Evolutionary conservation across 2,113 vertebrate genomes (phyloP), one percentile per base, ranked within the genome.

Genomic region (Setophaga coronata): DNA sequence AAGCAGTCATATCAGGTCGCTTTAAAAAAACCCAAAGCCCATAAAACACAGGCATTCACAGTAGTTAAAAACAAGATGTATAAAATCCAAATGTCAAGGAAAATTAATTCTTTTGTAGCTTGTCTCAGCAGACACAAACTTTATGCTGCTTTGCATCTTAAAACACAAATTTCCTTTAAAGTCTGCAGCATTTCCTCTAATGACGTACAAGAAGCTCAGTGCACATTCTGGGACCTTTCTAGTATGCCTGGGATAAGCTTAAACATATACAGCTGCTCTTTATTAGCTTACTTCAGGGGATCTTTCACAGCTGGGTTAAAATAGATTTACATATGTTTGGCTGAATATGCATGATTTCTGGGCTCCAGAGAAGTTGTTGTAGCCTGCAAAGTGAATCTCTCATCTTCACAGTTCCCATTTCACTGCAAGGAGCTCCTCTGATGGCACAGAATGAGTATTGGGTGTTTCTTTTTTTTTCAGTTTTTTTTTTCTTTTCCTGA

Each of bases 31-130:
- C 3, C 1, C 51, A 11, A 18, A 53, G 31, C 16, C 26, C 50
- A 54, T 60, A 47, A 82, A 96, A 42, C 56, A 89, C 7, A 38
- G 36, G 57, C 42, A 45, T 57, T 92, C 60, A 64, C 48, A 66
- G 58, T 42, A 87, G 73, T 80, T 87, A 80, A 89, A 94, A 89
- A 31, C 17, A 87, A 89, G 70, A 80, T 66, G 38, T 53, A 85
- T 48, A 61, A 94, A 91, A 90, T 66, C n/a, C 62, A 90, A 96
- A 97, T 95, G 87, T 87, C 89, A 93, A 95, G 84, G 79, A 97
- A 96, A 97, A 97, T 92, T n/a, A 82, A 97, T 94, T 96, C 62
- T 85, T 97, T 93, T 93, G 84, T 87, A 86, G 87, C 57, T 66
- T 92, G 60, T 85, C 65, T 96, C 47, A 0, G 84, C 69, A 88